Evolutionary conservation across 2,113 vertebrate species (phyloP).

Genomic region (Thymallus thymallus): DNA sequence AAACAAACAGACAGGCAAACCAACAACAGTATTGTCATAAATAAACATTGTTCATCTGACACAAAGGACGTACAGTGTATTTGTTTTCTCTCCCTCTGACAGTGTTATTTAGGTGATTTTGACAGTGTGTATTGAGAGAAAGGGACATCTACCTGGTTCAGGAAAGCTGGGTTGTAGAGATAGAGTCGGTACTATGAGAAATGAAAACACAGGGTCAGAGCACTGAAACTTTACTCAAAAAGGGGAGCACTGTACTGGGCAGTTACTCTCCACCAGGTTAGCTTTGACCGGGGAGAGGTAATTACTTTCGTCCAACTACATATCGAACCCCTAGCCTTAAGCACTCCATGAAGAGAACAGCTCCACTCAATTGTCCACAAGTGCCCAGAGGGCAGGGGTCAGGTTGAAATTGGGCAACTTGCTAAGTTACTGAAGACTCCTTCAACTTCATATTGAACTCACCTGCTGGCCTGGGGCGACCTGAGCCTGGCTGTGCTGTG

Average conservation of each 20-base stretch:
- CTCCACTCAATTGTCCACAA: too few species aligned
- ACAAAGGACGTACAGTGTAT: too few species aligned
- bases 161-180: slow-evolving; percentile 55
- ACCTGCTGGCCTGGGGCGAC: slow-evolving; percentile 77
- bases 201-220: slow-evolving; percentile 49
- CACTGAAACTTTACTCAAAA: slow-evolving; percentile 7
- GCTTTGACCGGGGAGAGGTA: too few species aligned
- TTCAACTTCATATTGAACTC: slow-evolving; percentile 37
- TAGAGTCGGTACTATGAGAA: slow-evolving; percentile 54
- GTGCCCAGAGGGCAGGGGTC: too few species aligned
- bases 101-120: slow-evolving; percentile 18
- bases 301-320: too few species aligned
- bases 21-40: background rate
- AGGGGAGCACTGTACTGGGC: background rate
- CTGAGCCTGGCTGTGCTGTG: slow-evolving; percentile 51
- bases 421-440: too few species aligned
- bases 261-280: background rate
- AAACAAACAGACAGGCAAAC: slow-evolving; percentile 11
- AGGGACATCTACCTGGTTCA: slow-evolving; percentile 53
- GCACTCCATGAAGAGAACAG: too few species aligned
- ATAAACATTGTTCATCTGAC: background rate
- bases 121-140: slow-evolving; percentile 36
- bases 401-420: too few species aligned
- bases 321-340: too few species aligned
- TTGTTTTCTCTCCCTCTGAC: slow-evolving; percentile 3